phyloP scores from a whole-genome alignment of 2,797 vertebrate genomes.

The Oreochromis mossambicus region DNA sequence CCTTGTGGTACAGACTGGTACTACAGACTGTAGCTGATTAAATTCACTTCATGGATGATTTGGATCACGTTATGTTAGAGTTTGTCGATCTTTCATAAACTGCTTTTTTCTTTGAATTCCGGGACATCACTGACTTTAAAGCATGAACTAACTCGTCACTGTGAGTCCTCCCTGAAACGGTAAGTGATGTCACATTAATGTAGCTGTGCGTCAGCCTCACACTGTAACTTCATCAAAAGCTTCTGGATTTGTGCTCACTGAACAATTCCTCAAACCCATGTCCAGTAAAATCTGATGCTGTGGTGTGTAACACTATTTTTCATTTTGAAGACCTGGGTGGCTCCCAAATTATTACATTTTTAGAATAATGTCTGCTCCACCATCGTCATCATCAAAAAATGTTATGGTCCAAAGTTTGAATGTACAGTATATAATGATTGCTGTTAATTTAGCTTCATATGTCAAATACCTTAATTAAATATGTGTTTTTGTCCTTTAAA shows the following conservation, averaged over 20 bases:
- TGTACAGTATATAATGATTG: neutral
- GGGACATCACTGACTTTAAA: neutral
- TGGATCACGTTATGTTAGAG: neutral
- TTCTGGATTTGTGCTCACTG: neutral
- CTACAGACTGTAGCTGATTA: neutral
- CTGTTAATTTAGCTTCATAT: neutral
- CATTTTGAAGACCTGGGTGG: neutral
- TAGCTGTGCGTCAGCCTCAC: neutral
- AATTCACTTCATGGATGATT: neutral
- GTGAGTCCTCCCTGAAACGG: neutral
- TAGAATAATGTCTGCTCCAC: neutral
- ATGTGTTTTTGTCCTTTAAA: neutral
- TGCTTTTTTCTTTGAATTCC: neutral
- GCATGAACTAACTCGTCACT: neutral
- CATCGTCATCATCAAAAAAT: neutral
- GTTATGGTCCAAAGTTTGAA: neutral
- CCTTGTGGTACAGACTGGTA: neutral
- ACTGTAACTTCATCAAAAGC: neutral
- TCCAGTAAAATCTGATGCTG: neutral
- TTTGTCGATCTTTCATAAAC: neutral
- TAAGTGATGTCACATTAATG: neutral
- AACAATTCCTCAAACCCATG: neutral
- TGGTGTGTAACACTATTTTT: neutral
- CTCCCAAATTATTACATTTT: neutral
- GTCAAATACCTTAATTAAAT: neutral